Evolutionary conservation across 2,888 invertebrate species (phyloP).

Genomic region (Sisyra nigra): DNA sequence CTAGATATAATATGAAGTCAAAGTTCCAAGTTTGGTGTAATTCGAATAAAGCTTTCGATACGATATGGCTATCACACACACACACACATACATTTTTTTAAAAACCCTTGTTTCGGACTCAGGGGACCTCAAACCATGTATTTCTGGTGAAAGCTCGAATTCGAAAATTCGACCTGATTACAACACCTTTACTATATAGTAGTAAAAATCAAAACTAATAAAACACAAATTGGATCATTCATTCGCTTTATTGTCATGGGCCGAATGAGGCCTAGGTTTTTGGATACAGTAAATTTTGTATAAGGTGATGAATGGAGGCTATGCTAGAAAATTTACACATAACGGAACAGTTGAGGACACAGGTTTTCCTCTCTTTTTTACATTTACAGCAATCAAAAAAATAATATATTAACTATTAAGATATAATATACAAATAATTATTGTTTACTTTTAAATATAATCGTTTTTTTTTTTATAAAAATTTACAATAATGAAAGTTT

Average conservation of each 20-base stretch:
- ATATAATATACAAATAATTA: background rate
- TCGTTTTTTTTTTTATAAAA: background rate
- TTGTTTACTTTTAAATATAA: background rate
- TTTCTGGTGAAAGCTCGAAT: too few species aligned
- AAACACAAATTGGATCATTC: background rate
- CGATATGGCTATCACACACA: too few species aligned
- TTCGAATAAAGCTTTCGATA: too few species aligned
- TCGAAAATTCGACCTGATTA: too few species aligned
- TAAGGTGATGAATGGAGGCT: background rate
- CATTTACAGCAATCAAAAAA: background rate
- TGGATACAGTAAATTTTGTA: conserved; percentile 1
- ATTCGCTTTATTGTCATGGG: conserved; percentile 2
- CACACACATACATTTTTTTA: too few species aligned
- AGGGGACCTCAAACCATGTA: too few species aligned
- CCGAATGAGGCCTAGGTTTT: background rate
- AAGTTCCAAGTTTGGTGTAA: too few species aligned
- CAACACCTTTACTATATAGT: too few species aligned
- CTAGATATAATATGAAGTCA: too few species aligned
- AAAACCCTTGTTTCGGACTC: too few species aligned
- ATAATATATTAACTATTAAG: background rate
- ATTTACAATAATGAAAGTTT: background rate
- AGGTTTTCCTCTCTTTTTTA: background rate
- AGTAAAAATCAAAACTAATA: too few species aligned
- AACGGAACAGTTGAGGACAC: background rate
- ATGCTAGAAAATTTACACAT: background rate